These are phyloP conservation scores for Apamea anceps DNA, from an alignment of 2,888 invertebrate species.

Conservation along the genomic window DNA sequence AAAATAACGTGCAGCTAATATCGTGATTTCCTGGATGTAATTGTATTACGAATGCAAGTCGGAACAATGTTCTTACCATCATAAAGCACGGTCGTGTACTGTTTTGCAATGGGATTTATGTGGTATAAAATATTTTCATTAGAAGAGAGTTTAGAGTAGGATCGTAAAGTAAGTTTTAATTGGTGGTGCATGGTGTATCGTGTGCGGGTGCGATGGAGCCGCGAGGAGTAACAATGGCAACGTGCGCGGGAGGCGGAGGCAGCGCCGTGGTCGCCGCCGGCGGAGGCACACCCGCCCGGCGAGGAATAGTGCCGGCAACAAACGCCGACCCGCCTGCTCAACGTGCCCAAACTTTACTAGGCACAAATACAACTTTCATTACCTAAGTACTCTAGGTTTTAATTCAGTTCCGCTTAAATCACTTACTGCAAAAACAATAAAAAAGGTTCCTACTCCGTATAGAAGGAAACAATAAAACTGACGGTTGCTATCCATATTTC, in stretches of 20 bases:
- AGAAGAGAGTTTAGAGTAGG: slow-evolving; percentile 74
- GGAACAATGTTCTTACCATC: slow-evolving; percentile 71
- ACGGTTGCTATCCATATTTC: slow-evolving; percentile 35
- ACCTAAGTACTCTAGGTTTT: not conserved
- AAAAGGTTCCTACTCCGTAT: not conserved
- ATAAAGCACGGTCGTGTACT: slow-evolving; percentile 74
- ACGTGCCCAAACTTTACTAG: slow-evolving; percentile 67
- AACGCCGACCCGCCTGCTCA: slow-evolving; percentile 70
- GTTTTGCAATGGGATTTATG: slow-evolving; percentile 75
- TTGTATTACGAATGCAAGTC: slow-evolving; percentile 68
- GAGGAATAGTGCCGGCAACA: slow-evolving; percentile 78
- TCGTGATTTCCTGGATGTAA: slow-evolving; percentile 69
- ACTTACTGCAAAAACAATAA: slow-evolving; percentile 4
- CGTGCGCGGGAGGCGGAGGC: slow-evolving; percentile 86
- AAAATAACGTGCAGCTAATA: slow-evolving; percentile 65
- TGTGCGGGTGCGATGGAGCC: slow-evolving; percentile 69
- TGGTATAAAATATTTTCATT: slow-evolving; percentile 78
- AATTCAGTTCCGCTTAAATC: not conserved
- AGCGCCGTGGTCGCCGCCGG: slow-evolving; percentile 82
- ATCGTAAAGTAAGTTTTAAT: slow-evolving; percentile 84
- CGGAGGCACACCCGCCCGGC: slow-evolving; percentile 76
- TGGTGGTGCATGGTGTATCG: slow-evolving; percentile 78
- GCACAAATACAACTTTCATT: slow-evolving; percentile 35
- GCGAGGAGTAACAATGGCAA: slow-evolving; percentile 81
- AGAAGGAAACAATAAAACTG: slow-evolving; percentile 38